Evolutionary conservation across 2,888 invertebrate species (phyloP), one percentile per base, ranked within the genome.

Genomic region (Drosophila phalerata): DNA sequence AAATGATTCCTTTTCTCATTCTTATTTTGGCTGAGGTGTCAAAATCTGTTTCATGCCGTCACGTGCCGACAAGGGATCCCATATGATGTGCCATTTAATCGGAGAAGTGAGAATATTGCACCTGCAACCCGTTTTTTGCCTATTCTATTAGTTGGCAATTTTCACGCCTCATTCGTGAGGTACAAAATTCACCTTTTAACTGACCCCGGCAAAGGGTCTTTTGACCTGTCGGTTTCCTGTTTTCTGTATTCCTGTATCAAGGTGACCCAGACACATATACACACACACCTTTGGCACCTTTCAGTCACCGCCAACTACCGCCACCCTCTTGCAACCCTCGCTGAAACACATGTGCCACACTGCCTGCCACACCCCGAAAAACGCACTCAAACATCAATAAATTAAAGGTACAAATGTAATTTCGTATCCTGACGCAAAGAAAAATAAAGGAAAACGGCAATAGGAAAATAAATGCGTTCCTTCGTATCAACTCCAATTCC

Each of bases 381-480:
- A 66, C 75, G 75, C 73, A 73, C 76, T 81, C 76, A 65, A 81
- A 77, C 79, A 80, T 86, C 88, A 81, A 88, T 88, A 89, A 89
- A 88, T 88, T 88, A 81, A 82, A 86, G 82, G 66, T 78, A 83
- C 79, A 83, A 85, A 88, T 87, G 85, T 85, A 82, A 84, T 84
- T 85, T 79, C 69, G 84, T 79, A 62, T 73, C 78, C 78, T 61
- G 64, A 61, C 67, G 38, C 30, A 63, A 63, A 75, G 38, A 25
- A 47, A 51, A 49, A 49, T 53, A 13, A 49, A 45, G 56, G 52
- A 56, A 58, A 55, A 34, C 15, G 55, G 60, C 60, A 69, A 82
- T 66, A 60, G 64, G 55, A 67, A 74, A 74, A 76, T 76, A 83
- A 74, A 79, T 73, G 70, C 69, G 73, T 78, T 66, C 53, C 71